A percentile compares a stretch with the other conserved stretches of the same genome.
Evolutionary conservation across 2,888 invertebrate genomes (phyloP).

Genomic region (Cosmia trapezina): DNA sequence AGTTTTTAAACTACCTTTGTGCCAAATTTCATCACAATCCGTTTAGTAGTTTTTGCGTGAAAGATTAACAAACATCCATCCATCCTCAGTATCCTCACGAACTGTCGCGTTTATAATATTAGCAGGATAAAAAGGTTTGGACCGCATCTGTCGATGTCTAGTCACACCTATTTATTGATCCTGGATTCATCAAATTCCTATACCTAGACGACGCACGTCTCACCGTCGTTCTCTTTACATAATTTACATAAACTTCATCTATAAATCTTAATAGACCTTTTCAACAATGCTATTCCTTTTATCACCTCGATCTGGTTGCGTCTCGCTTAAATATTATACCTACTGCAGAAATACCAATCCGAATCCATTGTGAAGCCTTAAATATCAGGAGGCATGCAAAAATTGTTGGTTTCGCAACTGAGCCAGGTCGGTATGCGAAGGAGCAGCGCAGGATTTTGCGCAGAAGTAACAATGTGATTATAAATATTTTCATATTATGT

Average conservation of each 20-base stretch:
- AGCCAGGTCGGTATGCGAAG: conserved; percentile 35
- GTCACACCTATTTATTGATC: not conserved
- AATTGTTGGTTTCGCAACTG: conserved; percentile 49
- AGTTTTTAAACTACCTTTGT: too few species aligned
- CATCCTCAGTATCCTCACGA: too few species aligned
- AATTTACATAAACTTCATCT: conserved; percentile 20
- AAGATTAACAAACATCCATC: too few species aligned
- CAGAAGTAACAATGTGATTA: conserved; percentile 30
- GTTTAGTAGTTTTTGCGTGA: too few species aligned
- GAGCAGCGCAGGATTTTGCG: not conserved
- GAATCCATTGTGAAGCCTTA: conserved; percentile 52
- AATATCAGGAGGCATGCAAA: conserved; percentile 60
- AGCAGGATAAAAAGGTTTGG: too few species aligned
- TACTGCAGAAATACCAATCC: conserved; percentile 52
- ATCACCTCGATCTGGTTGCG: conserved; percentile 46
- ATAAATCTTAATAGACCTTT: conserved; percentile 42
- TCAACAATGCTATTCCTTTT: conserved; percentile 25
- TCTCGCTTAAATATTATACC: conserved; percentile 42
- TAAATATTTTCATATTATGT: not conserved
- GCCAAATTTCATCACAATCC: too few species aligned
- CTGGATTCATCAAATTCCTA: not conserved
- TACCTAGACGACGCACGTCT: not conserved
- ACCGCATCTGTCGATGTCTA: too few species aligned
- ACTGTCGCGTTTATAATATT: too few species aligned
- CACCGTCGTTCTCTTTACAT: conserved; percentile 10